phyloP scores from a whole-genome alignment of 2,797 vertebrate genomes.

The Hippocampus kuda region DNA sequence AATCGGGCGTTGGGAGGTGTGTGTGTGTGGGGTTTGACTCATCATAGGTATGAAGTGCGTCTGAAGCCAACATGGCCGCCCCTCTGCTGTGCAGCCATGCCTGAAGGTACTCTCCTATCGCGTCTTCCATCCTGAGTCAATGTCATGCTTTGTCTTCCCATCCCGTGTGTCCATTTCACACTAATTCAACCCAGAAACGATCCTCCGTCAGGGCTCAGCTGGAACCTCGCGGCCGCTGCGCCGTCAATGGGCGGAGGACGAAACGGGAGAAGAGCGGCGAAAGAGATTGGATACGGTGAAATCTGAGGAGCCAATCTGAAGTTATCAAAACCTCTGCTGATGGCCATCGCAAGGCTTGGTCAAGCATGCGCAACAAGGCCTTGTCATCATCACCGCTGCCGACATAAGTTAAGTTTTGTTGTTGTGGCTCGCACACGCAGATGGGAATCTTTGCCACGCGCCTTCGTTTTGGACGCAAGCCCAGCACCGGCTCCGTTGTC shows the following conservation, averaged over 20 bases:
- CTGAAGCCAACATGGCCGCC: constrained; percentile 51
- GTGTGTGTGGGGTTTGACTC: constrained; percentile 46
- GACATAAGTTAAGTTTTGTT: background rate
- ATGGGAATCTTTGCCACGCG: constrained; percentile 2
- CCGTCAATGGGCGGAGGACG: constrained; percentile 52
- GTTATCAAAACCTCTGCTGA: constrained; percentile 42
- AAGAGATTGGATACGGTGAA: constrained; percentile 52
- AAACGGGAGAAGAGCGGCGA: constrained; percentile 20
- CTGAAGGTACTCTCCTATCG: constrained; percentile 45
- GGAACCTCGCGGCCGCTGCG: constrained; percentile 52
- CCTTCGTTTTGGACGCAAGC: constrained; percentile 38
- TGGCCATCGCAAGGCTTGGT: constrained; percentile 41
- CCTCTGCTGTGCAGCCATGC: constrained; percentile 37
- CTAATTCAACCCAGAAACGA: constrained; percentile 70
- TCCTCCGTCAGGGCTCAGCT: constrained; percentile 63
- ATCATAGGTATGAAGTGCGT: constrained; percentile 58
- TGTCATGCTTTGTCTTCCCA: constrained; percentile 73
- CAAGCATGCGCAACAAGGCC: constrained; percentile 38
- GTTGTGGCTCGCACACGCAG: background rate
- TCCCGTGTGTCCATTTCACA: constrained; percentile 70
- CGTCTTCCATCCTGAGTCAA: constrained; percentile 62
- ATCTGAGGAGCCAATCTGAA: constrained; percentile 46
- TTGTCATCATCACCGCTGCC: constrained; percentile 16
- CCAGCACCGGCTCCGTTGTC: constrained; percentile 46
- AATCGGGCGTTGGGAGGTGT: constrained; percentile 38